These are phyloP conservation scores for Sinonovacula constricta DNA, from an alignment of 1,140 invertebrate species.

Conservation along the genomic window DNA sequence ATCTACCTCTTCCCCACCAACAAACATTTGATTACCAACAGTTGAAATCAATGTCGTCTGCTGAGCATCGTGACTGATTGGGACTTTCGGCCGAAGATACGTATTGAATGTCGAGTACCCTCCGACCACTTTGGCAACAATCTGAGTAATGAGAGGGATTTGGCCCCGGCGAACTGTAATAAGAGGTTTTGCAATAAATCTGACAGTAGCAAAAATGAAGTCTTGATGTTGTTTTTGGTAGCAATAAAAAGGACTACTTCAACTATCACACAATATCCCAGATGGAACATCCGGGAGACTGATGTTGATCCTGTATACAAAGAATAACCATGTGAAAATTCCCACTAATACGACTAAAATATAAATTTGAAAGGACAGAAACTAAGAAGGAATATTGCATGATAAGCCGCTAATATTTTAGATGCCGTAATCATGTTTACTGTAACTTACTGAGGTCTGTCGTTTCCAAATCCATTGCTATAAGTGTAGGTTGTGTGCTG, in stretches of 20 bases:
- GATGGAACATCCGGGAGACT: neutral
- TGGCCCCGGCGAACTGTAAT: conserved; percentile 7
- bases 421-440: neutral
- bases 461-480: conserved; percentile 10
- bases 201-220: neutral
- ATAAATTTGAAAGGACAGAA: neutral
- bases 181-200: too few relatives aligned
- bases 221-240: neutral
- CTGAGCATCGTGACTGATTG: conserved; percentile 8
- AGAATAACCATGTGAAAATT: neutral
- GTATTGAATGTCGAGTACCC: too few relatives aligned
- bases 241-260: neutral
- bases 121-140: conserved; percentile 14
- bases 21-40: neutral
- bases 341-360: neutral
- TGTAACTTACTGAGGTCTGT: conserved; percentile 12
- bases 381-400: neutral
- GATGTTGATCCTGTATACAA: neutral
- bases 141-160: conserved; percentile 34
- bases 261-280: neutral
- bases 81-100: conserved; percentile 17
- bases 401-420: neutral
- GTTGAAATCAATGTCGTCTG: conserved; percentile 18
- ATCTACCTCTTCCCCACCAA: conserved; percentile 16
- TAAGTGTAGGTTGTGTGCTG: neutral